Base-by-base conservation (phyloP, 2,113 vertebrate species). In the Calonectris borealis region DNA sequence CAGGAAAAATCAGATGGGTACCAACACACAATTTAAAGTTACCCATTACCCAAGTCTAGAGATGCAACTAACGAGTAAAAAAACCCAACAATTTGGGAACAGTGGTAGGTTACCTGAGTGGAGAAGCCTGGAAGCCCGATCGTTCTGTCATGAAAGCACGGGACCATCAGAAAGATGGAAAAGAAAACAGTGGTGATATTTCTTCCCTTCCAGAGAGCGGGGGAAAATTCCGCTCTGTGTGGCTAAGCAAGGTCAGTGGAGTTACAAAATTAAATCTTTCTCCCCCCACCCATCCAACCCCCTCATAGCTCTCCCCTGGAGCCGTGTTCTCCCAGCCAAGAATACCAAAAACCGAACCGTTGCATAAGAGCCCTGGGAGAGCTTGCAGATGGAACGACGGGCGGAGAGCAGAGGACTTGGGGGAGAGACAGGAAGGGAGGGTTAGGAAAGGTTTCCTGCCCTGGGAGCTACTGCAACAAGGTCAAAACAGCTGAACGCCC, bases 401-500 rank as follows among this genome's bases (percentile, higher is more conserved):
- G 80, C 0, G 16, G 76, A 86, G 83, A 91, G 92, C 61, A 49
- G 1, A 22, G 62, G 90, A 49, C 40, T 57, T 31, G 76, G 80
- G 85, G 83, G 54, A 68, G 69, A 52, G 72, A 4, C 72, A 78
- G 92, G 93, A 91, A 83, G 86, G 90, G 89, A 42, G 84, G 95
- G 69, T 34, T 52, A 81, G 86, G 65, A 20, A 72, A 95, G 85
- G 85, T 69, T 90, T 84, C 93, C 93, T 96, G 93, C 86, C 83
- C 93, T 82, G 92, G 92, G 86, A 94, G 91, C 96, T 80, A 88
- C 95, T 13, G 93, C 88, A 71, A 29, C 80, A 49, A 86, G 97
- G 97, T 95, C 97, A 96, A 34, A 83, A 42, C 83, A 84, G 93
- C 92, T 91, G 82, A 95, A 94, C n/a, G 60, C 69, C 94, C 97